Evolutionary conservation across 2,113 vertebrate genomes (phyloP), one percentile per base, ranked within the genome.

Genomic region (Lontra canadensis): DNA sequence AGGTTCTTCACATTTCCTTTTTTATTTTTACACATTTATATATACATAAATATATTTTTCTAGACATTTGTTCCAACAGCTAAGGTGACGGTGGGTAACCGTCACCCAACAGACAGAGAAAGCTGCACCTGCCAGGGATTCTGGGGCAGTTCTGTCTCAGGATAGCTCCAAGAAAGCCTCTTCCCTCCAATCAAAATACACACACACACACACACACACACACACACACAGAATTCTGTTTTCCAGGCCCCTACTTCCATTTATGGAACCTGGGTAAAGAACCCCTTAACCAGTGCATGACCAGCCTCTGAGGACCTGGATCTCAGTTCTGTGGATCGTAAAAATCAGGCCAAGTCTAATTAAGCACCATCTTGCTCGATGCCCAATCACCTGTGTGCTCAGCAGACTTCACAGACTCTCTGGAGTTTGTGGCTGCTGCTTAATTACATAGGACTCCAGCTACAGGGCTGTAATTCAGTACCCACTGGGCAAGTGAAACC

Each of bases 401-500:
- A 3, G 47, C 83, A 71, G 44, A 67, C 42, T 59, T 88, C 82
- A 57, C 88, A 78, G 84, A 55, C 55, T 95, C 96, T 71, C 84
- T 55, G 78, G 90, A 82, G 88, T 82, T 74, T 23, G 74, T 6
- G n/a, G 95, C 84, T 84, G 59, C 65, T 7, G 73, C 13, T 57
- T 97, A 98, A 98, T 98, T 97, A 97, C 76, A 93, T 0, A 34
- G 76, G 52, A 63, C 78, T 61, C 25, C 57, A 29, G 61, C 91
- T 67, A 71, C 84, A 8, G 47, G 2, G 79, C 92, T 92, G 42
- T 97, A 96, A 98, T 96, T 97, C 88, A 92, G 88, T 91, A 84
- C 95, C 97, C 96, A 95, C 95, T 81, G 94, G 95, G 97, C 97
- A 97, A 78, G 95, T 57, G 97, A 97, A 97, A 88, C 84, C n/a